These are phyloP conservation scores for Cephus rjabovi DNA, from an alignment of 2,888 invertebrate species.

Conservation along the genomic window DNA sequence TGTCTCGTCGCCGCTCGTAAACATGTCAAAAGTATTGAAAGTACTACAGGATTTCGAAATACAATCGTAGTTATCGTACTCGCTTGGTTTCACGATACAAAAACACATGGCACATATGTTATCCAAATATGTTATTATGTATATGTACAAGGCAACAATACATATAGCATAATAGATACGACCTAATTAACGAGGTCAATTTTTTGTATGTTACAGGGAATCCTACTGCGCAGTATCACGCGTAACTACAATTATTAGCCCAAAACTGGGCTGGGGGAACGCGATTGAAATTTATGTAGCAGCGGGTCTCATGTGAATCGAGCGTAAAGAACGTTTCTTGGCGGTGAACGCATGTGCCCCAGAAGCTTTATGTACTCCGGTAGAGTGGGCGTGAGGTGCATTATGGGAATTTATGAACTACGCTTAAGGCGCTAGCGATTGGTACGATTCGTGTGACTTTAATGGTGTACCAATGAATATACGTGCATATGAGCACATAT, in stretches of 20 bases:
- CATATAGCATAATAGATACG: not conserved
- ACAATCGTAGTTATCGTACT: not conserved
- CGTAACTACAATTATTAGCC: not conserved
- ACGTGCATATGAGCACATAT: not conserved
- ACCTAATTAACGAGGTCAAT: not conserved
- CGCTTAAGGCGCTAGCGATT: not conserved
- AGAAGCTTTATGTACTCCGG: not conserved
- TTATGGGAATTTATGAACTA: not conserved
- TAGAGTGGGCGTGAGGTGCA: not conserved
- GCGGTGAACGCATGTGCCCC: not conserved
- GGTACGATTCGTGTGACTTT: not conserved
- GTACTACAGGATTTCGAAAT: not conserved
- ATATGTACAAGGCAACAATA: not conserved
- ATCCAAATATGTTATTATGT: not conserved
- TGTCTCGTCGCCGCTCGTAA: not conserved
- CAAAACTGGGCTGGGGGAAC: not conserved
- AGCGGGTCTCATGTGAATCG: not conserved
- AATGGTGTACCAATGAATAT: not conserved
- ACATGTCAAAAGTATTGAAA: not conserved
- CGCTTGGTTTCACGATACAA: not conserved
- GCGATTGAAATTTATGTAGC: not conserved
- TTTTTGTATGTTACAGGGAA: not conserved
- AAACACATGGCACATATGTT: not conserved
- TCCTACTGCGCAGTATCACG: not conserved
- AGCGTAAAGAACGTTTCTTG: not conserved